Base-by-base conservation (phyloP, 2,888 invertebrate species). In the Sceliomorpha sp. region DNA sequence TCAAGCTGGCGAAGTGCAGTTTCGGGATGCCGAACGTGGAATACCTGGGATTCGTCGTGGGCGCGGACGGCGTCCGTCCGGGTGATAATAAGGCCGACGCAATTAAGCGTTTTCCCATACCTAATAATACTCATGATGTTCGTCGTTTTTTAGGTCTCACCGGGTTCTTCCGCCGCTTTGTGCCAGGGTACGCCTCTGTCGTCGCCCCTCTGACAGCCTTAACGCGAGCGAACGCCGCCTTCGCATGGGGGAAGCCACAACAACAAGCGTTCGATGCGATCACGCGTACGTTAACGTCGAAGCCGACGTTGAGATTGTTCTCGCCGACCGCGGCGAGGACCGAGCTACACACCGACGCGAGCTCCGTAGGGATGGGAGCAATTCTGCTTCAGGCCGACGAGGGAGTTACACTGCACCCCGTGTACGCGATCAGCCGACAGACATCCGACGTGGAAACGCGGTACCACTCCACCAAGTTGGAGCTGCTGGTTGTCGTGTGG, bases 381-480 rank as follows among this genome's bases (percentile, higher is more conserved):
- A 53, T 45, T 5, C 10, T 62, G 1, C 8, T 77, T 7, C 78
- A 78, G 47, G 24, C 44, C 9, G 74, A 74, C 40, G 55, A 63
- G 6, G 17, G 32, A 13, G 47, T 48, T 15, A 62, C 48, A 9
- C 29, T 70, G 32, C 55, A 66, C 8, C 26, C 74, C 7, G 74
- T 79, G n/a, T 75, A 76, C 50, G 67, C 72, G 15, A 64, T 78
- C 2, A 72, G 73, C 9, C 70, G 72, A 31, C n/a, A n/a, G n/a
- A n/a, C n/a, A n/a, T n/a, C n/a, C n/a, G n/a, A n/a, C n/a, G n/a
- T n/a, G n/a, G n/a, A n/a, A n/a, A n/a, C n/a, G n/a, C n/a, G n/a
- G n/a, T n/a, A n/a, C n/a, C n/a, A n/a, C n/a, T n/a, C n/a, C n/a
- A n/a, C n/a, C n/a, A n/a, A n/a, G n/a, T n/a, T n/a, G 10, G 45